A percentile compares a stretch with the other conserved stretches of the same genome.
Evolutionary conservation across 2,797 vertebrate genomes (phyloP).

Genomic region (Enteromius thamalakanensis): DNA sequence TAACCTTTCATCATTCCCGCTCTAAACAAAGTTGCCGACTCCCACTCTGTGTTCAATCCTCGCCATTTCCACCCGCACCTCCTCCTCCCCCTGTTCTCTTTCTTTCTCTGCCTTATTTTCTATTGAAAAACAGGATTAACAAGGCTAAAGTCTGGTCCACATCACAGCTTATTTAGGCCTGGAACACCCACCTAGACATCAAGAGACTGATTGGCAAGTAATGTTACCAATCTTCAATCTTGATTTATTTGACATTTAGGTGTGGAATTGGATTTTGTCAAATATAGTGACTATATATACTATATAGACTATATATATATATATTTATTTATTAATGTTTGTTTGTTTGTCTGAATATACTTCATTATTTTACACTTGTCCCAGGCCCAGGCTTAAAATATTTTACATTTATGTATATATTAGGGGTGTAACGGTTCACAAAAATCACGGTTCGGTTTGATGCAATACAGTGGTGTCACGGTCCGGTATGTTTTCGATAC

Average conservation of each 20-base stretch:
- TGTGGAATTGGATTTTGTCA: not conserved
- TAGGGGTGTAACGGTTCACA: no score
- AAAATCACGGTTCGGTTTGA: no score
- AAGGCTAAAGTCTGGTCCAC: not conserved
- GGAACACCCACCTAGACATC: not conserved
- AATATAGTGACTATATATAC: not conserved
- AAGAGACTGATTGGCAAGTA: not conserved
- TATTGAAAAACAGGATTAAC: slow-evolving; percentile 50
- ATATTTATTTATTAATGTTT: no score
- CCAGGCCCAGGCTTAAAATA: no score
- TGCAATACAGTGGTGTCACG: no score
- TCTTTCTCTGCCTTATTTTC: not conserved
- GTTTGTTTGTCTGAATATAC: no score
- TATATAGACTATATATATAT: no score
- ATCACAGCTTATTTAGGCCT: not conserved
- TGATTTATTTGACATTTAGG: not conserved
- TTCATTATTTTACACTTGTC: no score
- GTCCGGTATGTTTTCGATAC: no score
- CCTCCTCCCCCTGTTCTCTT: slow-evolving; percentile 24
- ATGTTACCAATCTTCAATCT: not conserved
- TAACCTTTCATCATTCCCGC: slow-evolving; percentile 73
- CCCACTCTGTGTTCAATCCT: slow-evolving; percentile 64
- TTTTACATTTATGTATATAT: no score
- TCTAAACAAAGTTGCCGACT: slow-evolving; percentile 69
- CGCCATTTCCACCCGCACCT: slow-evolving; percentile 16